Conservation (phyloP, 1,140 invertebrate species). For the Condylostylus longicornis region DNA sequence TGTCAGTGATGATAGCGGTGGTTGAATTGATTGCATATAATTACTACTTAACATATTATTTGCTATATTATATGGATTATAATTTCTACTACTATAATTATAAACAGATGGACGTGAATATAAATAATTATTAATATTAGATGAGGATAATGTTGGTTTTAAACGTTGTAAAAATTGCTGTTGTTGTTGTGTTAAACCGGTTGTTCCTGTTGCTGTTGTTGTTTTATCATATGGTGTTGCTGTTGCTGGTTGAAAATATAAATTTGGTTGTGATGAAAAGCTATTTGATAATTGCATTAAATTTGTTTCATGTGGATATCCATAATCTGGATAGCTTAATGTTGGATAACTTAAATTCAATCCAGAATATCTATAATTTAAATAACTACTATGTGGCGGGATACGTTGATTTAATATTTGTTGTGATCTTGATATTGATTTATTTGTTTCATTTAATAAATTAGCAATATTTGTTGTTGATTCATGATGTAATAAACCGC, state of each 20-base stretch:
- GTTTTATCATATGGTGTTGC: constrained; percentile 10
- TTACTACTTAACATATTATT: too few relatives aligned
- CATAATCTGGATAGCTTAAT: constrained; percentile 23
- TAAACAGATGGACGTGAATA: not conserved
- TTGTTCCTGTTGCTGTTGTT: constrained; percentile 8
- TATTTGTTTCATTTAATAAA: constrained; percentile 29
- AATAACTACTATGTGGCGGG: constrained; percentile 8
- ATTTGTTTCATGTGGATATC: constrained; percentile 28
- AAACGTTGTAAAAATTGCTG: not conserved
- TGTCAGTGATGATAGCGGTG: too few relatives aligned
- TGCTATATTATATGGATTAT: not conserved
- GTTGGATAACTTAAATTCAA: constrained; percentile 26
- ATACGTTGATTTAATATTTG: constrained; percentile 21
- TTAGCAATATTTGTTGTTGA: constrained; percentile 29
- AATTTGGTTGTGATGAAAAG: constrained; percentile 31
- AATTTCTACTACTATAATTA: not conserved
- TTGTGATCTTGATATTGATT: constrained; percentile 30
- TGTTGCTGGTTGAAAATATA: constrained; percentile 22
- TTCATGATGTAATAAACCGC: constrained; percentile 22
- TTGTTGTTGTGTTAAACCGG: constrained; percentile 1
- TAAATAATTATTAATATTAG: too few relatives aligned
- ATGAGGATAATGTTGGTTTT: not conserved
- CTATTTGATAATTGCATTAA: constrained; percentile 29
- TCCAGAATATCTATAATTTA: constrained; percentile 13
- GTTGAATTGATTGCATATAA: too few relatives aligned